A percentile compares a stretch with the other conserved stretches of the same genome.
These are phyloP conservation scores for Aptenodytes patagonicus DNA, from an alignment of 2,113 vertebrate species.

Conservation along the genomic window DNA sequence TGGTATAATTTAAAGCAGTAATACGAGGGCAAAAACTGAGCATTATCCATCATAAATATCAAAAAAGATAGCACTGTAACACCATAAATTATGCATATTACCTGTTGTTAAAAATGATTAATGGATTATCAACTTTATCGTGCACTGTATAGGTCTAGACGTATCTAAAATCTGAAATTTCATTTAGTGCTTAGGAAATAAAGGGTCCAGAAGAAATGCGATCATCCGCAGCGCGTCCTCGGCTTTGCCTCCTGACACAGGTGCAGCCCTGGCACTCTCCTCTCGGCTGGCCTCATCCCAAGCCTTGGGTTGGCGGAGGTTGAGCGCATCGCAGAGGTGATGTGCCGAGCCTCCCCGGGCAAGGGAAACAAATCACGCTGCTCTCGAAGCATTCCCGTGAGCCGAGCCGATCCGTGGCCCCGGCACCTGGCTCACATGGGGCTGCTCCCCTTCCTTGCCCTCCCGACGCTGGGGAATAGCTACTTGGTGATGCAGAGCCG, in stretches of 20 bases:
- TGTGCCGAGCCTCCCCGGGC: not conserved
- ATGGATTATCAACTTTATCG: conserved; percentile 83
- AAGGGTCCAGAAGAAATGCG: conserved; percentile 13
- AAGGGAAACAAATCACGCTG: not conserved
- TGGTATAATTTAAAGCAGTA: conserved; percentile 97
- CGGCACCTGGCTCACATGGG: not conserved
- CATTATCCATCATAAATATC: conserved; percentile 99
- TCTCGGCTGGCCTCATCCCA: not conserved
- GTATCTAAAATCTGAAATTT: conserved; percentile 75
- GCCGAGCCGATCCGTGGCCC: not conserved
- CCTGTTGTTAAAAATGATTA: conserved; percentile 89
- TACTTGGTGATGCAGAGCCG: not conserved
- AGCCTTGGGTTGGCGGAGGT: not conserved
- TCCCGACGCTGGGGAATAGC: not conserved
- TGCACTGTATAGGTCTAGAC: conserved; percentile 74
- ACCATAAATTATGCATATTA: conserved; percentile 89
- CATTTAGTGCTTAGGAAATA: conserved; percentile 54
- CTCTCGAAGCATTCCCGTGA: not conserved
- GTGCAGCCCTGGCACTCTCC: not conserved
- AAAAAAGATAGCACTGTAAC: conserved; percentile 92
- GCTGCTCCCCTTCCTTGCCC: not conserved
- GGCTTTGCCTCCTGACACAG: not conserved
- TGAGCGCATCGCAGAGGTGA: not conserved
- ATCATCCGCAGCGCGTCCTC: not conserved
- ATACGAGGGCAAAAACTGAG: conserved; percentile 88